Evolutionary conservation across 2,797 vertebrate genomes (phyloP).

Genomic region (Rhinichthys osculus): DNA sequence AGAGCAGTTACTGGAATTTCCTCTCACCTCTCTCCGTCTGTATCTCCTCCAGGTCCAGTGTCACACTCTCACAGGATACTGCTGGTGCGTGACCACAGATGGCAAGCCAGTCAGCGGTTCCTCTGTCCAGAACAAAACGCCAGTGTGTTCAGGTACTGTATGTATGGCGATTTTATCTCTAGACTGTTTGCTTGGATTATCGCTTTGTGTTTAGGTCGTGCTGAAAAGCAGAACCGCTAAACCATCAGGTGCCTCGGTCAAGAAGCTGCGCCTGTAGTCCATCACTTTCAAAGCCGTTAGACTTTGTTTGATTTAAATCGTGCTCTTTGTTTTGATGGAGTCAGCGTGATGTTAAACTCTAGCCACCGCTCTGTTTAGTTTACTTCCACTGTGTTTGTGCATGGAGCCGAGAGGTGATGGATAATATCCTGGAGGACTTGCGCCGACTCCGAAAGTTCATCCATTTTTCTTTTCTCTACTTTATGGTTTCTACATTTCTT

Average conservation of each 20-base stretch:
- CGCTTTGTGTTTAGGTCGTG: constrained; percentile 44
- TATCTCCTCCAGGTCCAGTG: constrained; percentile 90
- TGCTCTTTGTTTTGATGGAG: constrained; percentile 53
- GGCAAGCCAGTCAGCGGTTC: constrained; percentile 98
- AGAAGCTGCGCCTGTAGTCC: constrained; percentile 42
- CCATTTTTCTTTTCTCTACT: constrained; percentile 41
- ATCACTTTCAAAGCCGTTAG: constrained; percentile 52
- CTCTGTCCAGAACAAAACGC: constrained; percentile 97
- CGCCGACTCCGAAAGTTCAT: constrained; percentile 36
- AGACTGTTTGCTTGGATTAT: constrained; percentile 54
- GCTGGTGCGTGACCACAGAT: constrained; percentile 96
- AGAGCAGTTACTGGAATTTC: constrained; percentile 13
- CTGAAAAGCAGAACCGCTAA: constrained; percentile 40
- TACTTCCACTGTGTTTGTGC: constrained; percentile 57
- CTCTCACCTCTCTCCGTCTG: constrained; percentile 41
- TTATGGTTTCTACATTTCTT: neutral
- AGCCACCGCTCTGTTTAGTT: constrained; percentile 60
- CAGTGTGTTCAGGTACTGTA: constrained; percentile 98
- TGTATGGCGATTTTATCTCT: constrained; percentile 37
- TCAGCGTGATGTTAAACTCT: constrained; percentile 50
- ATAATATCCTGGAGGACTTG: constrained; percentile 49
- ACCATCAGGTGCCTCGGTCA: constrained; percentile 38
- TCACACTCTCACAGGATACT: constrained; percentile 97
- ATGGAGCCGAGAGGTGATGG: constrained; percentile 51
- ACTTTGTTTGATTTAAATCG: constrained; percentile 53